phyloP scores from a whole-genome alignment of 2,888 invertebrate genomes.

The Prosopocoilus inquinatus region DNA sequence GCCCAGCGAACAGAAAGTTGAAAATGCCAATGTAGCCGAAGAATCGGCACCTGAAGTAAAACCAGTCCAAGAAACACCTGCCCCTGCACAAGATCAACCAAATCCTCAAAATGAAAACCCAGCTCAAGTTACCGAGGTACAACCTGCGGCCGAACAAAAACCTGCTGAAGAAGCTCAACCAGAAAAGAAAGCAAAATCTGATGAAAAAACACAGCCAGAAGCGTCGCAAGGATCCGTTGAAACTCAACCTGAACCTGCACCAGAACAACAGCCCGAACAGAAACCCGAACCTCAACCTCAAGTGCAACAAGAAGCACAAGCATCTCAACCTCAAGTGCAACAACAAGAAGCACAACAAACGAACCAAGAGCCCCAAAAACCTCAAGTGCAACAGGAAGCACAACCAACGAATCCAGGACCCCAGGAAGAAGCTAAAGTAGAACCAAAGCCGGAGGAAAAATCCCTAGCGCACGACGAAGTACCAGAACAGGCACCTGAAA shows the following conservation, averaged over 20 bases:
- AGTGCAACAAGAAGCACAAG: conserved; percentile 27
- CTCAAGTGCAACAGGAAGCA: conserved; percentile 24
- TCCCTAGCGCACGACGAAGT: conserved; percentile 1
- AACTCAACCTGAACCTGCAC: conserved; percentile 12
- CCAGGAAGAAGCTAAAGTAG: conserved; percentile 25
- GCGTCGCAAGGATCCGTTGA: conserved; percentile 23
- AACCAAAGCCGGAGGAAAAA: conserved; percentile 5
- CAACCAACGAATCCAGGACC: conserved; percentile 25
- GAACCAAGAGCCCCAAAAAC: conserved; percentile 22
- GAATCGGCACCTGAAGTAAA: conserved; percentile 26
- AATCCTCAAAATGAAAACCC: conserved; percentile 38
- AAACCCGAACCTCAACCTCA: conserved; percentile 9
- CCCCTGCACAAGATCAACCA: conserved; percentile 20
- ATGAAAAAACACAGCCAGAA: conserved; percentile 31
- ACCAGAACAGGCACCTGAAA: conserved; percentile 19
- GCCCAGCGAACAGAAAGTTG: conserved; percentile 26
- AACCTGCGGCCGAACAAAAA: conserved; percentile 31
- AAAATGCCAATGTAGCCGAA: conserved; percentile 29
- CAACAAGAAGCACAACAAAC: conserved; percentile 26
- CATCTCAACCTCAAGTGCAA: conserved; percentile 23
- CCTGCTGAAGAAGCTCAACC: conserved; percentile 29
- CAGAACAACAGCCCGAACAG: conserved; percentile 35
- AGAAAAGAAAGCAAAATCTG: conserved; percentile 31
- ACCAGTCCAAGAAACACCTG: conserved; percentile 19
- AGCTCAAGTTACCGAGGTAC: conserved; percentile 49